Percentiles rank a stretch among this genome's conserved stretches.
Evolutionary conservation across 2,888 invertebrate genomes (phyloP).

Genomic region (Morinoia aosen): DNA sequence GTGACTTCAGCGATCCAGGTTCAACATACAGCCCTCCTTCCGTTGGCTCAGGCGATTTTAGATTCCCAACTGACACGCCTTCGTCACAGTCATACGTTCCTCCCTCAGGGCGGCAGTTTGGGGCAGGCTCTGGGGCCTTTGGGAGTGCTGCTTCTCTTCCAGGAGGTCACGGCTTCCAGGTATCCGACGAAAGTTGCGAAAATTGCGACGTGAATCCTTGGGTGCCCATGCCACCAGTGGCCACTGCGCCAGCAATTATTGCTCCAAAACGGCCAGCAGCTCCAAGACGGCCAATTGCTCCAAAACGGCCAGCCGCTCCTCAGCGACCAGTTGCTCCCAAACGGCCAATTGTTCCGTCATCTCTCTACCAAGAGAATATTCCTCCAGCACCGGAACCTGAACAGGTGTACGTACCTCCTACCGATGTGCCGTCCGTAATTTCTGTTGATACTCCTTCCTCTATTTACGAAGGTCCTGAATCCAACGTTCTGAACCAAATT

Average conservation of each 20-base stretch:
- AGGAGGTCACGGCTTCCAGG: slow-evolving; percentile 2
- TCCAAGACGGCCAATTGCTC: not conserved
- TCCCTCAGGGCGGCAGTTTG: not conserved
- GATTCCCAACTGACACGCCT: not conserved
- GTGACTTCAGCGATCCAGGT: not conserved
- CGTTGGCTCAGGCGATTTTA: not conserved
- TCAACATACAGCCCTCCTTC: not conserved
- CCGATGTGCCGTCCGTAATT: not conserved
- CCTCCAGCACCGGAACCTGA: not conserved
- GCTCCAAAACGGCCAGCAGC: not conserved
- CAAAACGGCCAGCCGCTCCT: not conserved
- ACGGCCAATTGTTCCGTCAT: not conserved
- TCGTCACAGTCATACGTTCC: not conserved
- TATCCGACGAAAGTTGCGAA: slow-evolving; percentile 26
- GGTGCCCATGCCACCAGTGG: slow-evolving; percentile 45
- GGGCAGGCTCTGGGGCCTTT: slow-evolving; percentile 6
- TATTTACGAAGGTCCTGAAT: slow-evolving; percentile 27
- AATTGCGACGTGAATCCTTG: slow-evolving; percentile 44
- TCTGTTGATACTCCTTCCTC: slow-evolving; percentile 38
- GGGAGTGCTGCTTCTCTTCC: not conserved
- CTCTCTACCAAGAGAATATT: not conserved
- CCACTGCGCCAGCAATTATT: not conserved
- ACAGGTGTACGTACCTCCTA: not conserved
- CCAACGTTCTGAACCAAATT: not conserved
- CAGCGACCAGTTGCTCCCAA: not conserved